These are phyloP conservation scores for Probosciger aterrimus DNA, from an alignment of 2,113 vertebrate genomes.

Conservation along the genomic window DNA sequence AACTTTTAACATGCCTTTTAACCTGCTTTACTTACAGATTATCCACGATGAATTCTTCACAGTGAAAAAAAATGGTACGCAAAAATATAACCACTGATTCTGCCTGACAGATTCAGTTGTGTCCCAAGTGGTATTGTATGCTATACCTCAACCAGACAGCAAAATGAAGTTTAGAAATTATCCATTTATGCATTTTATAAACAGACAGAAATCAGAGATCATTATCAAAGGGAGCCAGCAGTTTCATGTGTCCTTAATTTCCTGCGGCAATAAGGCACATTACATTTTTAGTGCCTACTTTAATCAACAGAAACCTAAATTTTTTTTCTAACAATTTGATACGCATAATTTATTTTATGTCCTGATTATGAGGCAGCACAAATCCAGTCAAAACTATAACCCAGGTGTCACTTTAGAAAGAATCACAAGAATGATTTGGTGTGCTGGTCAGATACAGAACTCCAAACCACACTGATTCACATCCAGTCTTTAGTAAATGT, in stretches of 20 bases:
- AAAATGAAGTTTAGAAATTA: neutral
- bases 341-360: neutral
- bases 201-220: neutral
- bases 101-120: neutral
- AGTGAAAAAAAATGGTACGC: neutral
- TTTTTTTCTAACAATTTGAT: neutral
- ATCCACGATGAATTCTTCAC: neutral
- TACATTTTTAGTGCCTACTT: neutral
- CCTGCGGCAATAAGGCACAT: neutral
- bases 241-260: neutral
- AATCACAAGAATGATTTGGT: neutral
- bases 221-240: neutral
- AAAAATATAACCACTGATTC: neutral
- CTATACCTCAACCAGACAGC: neutral
- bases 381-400: neutral
- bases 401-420: neutral
- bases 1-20: constrained; percentile 2
- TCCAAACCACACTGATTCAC: neutral
- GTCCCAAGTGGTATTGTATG: neutral
- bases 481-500: neutral
- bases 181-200: neutral
- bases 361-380: neutral
- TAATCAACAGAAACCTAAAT: neutral
- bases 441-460: neutral
- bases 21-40: neutral